phyloP scores from a whole-genome alignment of 2,797 vertebrate species.

The Acanthiza pusilla region DNA sequence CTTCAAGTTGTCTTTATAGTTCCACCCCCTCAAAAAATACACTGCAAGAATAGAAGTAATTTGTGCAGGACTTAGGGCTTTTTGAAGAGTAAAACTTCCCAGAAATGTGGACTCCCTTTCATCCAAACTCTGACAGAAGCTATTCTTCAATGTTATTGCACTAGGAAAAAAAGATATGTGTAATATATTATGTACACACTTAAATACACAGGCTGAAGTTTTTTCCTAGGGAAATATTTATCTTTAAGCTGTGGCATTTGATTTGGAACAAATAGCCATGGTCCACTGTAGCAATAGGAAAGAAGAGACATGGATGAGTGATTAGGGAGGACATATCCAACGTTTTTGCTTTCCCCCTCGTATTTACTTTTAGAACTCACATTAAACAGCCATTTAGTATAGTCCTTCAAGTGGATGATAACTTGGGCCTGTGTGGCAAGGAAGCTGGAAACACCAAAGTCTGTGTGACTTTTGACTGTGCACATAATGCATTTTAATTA shows the following conservation, averaged over 20 bases:
- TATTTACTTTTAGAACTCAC: not conserved
- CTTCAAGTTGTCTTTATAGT: not conserved
- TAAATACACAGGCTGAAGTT: not conserved
- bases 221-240: not conserved
- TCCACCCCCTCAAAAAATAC: not conserved
- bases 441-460: not conserved
- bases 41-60: not conserved
- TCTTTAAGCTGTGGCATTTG: not conserved
- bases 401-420: not conserved
- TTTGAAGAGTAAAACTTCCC: not conserved
- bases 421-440: not conserved
- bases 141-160: not conserved
- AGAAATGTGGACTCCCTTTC: not conserved
- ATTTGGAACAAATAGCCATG: not conserved
- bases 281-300: not conserved
- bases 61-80: not conserved
- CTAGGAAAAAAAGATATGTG: rapidly evolving
- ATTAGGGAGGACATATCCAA: not conserved
- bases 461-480: not conserved
- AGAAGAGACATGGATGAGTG: not conserved
- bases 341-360: not conserved
- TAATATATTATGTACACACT: not conserved
- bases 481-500: not conserved
- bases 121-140: not conserved
- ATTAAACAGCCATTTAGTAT: not conserved